Percentiles rank a stretch among this genome's conserved stretches.
Evolutionary conservation across 2,888 invertebrate genomes (phyloP).

Genomic region (Sinotaia quadrata): DNA sequence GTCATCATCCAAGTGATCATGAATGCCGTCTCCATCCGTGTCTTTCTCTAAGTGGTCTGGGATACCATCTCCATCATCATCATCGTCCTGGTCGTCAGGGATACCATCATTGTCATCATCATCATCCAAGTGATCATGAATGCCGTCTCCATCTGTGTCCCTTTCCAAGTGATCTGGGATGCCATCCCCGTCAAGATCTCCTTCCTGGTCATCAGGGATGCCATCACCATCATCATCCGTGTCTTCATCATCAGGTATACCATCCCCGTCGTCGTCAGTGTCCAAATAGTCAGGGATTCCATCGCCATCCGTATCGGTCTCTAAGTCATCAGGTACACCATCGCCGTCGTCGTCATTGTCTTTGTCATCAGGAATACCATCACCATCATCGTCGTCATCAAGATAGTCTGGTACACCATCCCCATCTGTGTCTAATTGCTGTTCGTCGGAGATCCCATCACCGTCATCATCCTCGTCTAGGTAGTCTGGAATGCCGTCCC

Average conservation of each 20-base stretch:
- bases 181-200: slow-evolving; percentile 62
- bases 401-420: slow-evolving; percentile 51
- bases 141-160: slow-evolving; percentile 58
- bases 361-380: slow-evolving; percentile 43
- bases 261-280: slow-evolving; percentile 46
- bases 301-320: slow-evolving; percentile 60
- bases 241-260: slow-evolving; percentile 48
- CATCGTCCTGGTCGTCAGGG: slow-evolving; percentile 49
- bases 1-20: slow-evolving; percentile 49
- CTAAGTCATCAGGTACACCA: slow-evolving; percentile 59
- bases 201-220: slow-evolving; percentile 46
- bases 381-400: slow-evolving; percentile 56
- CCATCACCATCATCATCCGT: slow-evolving; percentile 61
- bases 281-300: slow-evolving; percentile 52
- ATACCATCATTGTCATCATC: slow-evolving; percentile 61
- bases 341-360: slow-evolving; percentile 52
- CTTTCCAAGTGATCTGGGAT: slow-evolving; percentile 53
- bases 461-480: slow-evolving; percentile 50
- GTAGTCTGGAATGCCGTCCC: slow-evolving; percentile 49
- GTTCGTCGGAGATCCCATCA: slow-evolving; percentile 53
- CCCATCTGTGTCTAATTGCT: slow-evolving; percentile 43
- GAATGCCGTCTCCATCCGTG: slow-evolving; percentile 60
- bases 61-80: slow-evolving; percentile 63
- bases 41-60: slow-evolving; percentile 57
- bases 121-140: slow-evolving; percentile 46